Conservation (phyloP, 2,797 vertebrate genomes). For the Euthynnus affinis region DNA sequence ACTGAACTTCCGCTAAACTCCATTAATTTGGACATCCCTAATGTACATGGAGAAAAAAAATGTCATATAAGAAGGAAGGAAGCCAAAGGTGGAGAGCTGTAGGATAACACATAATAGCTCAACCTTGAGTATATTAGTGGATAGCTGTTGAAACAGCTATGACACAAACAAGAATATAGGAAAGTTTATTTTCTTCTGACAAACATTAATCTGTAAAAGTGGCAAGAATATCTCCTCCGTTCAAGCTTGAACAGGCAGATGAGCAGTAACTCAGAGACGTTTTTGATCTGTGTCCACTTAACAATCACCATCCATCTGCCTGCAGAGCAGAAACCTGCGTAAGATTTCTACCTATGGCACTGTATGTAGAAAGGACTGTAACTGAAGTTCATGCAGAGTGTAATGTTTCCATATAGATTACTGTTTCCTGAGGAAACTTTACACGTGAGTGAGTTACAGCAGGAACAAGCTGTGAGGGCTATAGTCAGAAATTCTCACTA, state of each 20-base stretch:
- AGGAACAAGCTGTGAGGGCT: background rate
- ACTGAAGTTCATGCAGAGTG: background rate
- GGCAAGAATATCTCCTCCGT: background rate
- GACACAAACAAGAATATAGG: background rate
- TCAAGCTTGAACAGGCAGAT: background rate
- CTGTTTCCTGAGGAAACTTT: background rate
- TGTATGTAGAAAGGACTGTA: background rate
- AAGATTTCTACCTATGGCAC: background rate
- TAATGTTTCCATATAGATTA: no score
- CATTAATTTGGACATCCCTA: no score
- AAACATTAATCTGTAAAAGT: background rate
- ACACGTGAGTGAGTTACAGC: conserved; percentile 1
- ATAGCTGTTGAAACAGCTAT: background rate
- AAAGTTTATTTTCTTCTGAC: background rate
- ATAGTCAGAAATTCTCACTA: background rate
- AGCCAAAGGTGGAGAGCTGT: no score
- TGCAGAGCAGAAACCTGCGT: background rate
- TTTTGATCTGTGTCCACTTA: background rate
- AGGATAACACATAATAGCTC: background rate
- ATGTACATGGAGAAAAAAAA: background rate
- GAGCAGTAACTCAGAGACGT: background rate
- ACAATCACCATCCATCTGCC: background rate
- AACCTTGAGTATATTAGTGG: background rate
- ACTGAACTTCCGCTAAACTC: no score
- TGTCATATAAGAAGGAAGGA: background rate